Base-by-base conservation (phyloP, 2,797 vertebrate species). In the Pelodytes ibericus region DNA sequence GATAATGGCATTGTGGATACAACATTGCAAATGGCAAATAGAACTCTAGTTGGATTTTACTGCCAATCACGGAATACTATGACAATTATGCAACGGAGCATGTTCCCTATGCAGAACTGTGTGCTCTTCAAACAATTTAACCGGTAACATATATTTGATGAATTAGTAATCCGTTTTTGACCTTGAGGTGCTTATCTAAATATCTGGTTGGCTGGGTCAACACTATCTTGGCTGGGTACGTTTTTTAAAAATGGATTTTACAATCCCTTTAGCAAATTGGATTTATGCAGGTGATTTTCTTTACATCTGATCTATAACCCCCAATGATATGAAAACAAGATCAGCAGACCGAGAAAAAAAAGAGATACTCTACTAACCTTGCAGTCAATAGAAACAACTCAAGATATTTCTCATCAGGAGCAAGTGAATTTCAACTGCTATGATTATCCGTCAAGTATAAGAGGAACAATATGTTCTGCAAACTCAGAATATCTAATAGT, bases 1-100 rank as follows among this genome's bases (percentile, higher is more conserved):
- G 83, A 88, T 70, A 80, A 93, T 83, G 87, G 87, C 87, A 92
- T 82, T 87, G 93, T 0, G 90, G 92, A 74, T 95, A 93, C 83
- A 92, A 90, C 76, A 73, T 83, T 71, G 81, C 90, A 75, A 91
- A 87, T 80, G 86, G 94, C 94, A 83, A 89, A 90, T 89, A 80
- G 77, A 78, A 86, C 82, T 86, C 78, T 70, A 31, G 86, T 84
- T 87, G 71, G 82, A 82, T 79, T 80, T 66, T 9, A 10, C 36
- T 71, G 31, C 24, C 68, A 80, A 75, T 82, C 82, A 80, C 86
- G 58, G 79, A 73, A 4, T 77, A 73, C 72, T 36, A 77, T 53
- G 84, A 77, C 71, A 83, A 58, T 86, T 82, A 86, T 84, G 85
- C 86, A 77, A 20, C 56, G 61, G 61, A 89, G 84, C 81, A 82